Percentiles rank a stretch among this genome's conserved stretches.
Evolutionary conservation across 2,888 invertebrate species (phyloP).

Genomic region (Eupithecia pulchellata): DNA sequence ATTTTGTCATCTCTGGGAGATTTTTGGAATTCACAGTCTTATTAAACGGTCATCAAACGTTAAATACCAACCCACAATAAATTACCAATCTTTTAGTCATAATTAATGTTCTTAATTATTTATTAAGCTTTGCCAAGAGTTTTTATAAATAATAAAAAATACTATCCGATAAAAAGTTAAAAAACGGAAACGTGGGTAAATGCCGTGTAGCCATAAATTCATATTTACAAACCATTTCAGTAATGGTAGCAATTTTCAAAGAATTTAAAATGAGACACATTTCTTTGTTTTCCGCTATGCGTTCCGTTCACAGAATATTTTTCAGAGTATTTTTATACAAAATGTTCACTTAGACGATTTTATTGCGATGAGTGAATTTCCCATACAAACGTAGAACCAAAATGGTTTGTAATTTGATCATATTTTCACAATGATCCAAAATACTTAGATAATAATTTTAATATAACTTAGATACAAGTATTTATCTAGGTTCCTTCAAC

Average conservation of each 20-base stretch:
- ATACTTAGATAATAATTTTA: too few relatives aligned
- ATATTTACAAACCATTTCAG: background rate
- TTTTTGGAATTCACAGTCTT: background rate
- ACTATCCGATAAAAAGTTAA: background rate
- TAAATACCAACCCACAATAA: too few relatives aligned
- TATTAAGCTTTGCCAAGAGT: background rate
- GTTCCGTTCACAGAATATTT: background rate
- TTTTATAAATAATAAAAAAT: background rate
- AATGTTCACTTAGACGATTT: background rate
- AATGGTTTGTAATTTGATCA: too few relatives aligned
- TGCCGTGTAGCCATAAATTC: background rate
- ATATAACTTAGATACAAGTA: too few relatives aligned
- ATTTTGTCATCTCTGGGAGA: background rate
- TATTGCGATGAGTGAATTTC: too few relatives aligned
- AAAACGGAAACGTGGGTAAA: background rate
- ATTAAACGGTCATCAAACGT: background rate
- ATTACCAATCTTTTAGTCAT: background rate
- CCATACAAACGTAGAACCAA: too few relatives aligned
- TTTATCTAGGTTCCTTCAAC: too few relatives aligned
- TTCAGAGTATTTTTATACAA: background rate
- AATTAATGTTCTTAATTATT: background rate
- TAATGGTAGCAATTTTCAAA: constrained; percentile 14
- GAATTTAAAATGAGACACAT: constrained; percentile 6
- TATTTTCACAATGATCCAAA: too few relatives aligned
- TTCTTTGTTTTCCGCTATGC: constrained; percentile 12